These are phyloP conservation scores for Lepus timidus DNA, from an alignment of 2,113 vertebrate genomes.

Conservation along the genomic window DNA sequence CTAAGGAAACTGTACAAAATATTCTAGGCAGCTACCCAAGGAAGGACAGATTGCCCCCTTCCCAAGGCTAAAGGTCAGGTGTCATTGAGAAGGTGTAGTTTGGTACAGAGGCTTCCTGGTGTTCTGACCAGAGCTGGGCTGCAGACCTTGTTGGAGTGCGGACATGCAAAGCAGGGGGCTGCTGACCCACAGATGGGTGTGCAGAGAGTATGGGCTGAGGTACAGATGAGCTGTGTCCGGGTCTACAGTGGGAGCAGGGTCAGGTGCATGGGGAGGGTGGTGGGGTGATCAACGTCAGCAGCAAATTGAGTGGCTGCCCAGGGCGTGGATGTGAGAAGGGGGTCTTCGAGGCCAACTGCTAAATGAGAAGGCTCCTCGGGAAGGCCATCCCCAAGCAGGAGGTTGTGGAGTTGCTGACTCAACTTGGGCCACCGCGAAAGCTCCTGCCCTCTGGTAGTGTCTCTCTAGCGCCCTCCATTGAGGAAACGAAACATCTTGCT, in stretches of 20 bases:
- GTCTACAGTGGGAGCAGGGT: neutral
- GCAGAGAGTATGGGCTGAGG: neutral
- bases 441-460: neutral
- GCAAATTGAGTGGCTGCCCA: neutral
- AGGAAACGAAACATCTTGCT: neutral
- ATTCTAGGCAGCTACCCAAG: neutral
- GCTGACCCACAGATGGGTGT: neutral
- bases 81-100: neutral
- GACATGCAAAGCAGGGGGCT: neutral
- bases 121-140: neutral
- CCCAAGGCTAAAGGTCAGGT: neutral
- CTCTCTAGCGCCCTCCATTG: conserved; percentile 1
- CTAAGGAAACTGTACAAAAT: neutral
- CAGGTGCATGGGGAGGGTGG: neutral
- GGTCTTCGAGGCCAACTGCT: neutral
- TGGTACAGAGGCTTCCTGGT: neutral
- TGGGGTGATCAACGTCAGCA: neutral
- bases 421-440: neutral
- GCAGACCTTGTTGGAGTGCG: neutral
- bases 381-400: neutral
- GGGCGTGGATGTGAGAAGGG: neutral
- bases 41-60: neutral
- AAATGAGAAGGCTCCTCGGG: neutral
- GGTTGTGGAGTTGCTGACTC: neutral
- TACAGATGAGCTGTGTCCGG: neutral